Base-by-base conservation (phyloP, 1,140 invertebrate genomes). In the Maniola jurtina region DNA sequence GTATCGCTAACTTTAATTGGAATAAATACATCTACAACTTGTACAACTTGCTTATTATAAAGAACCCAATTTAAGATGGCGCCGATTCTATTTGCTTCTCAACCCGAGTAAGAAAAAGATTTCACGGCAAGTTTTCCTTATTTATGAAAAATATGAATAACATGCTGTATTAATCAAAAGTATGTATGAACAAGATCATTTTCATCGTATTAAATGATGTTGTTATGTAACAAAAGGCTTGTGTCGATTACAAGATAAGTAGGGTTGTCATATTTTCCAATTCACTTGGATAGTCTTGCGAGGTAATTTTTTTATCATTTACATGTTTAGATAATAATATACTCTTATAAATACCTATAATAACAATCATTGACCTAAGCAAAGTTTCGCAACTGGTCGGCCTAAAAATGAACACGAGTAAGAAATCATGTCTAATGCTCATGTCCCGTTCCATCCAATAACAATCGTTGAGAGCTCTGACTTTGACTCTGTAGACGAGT, bases 191-290 rank as follows among this genome's bases (percentile, higher is more conserved):
- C 36, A 50, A 54, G 40, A 60, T 66, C 36, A 35, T 25, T 56
- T 66, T 48, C 48, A 61, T 48, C 47, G 6, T 25, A 61, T 67
- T 61, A 36, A 67, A 67, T 67, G 59, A 61, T 61, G 65, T 42
- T 61, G 65, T 67, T 60, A 60, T 40, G 15, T 50, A 65, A 71
- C 59, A 73, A 73, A 71, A 73, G 47, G 35, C 45, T 34, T 33
- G 68, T 65, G 72, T 70, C 68, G 67, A 65, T 68, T 67, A 70
- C 64, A 62, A 40, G 56, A 55, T 67, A 50, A 52, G 54, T 45
- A 45, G 42, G 42, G 42, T 45, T 11, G 42, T 11, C 42, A 45
- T 11, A n/a, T 45, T 11, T 45, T 13, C 42, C 5, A 11, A 6
- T 13, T 45, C 1, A 8, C 42, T n/a, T 45, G 42, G 42, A 45